phyloP scores from a whole-genome alignment of 1,140 invertebrate genomes.

The Sycobia sp. region DNA sequence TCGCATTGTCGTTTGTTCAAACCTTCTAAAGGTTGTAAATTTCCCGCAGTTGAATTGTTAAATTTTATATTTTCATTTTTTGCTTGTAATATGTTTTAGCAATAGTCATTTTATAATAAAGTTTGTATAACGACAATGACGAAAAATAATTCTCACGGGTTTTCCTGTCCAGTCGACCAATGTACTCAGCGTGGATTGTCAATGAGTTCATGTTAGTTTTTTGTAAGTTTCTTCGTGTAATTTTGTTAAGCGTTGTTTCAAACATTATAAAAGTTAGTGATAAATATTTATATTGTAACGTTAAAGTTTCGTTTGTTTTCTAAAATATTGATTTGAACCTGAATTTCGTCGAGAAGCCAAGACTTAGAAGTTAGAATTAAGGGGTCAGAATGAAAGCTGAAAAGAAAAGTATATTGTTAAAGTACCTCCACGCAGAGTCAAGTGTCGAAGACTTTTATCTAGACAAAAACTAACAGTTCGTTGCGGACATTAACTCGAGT shows the following conservation, averaged over 20 bases:
- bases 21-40: constrained; percentile 26
- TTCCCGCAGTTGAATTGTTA: neutral
- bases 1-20: constrained; percentile 13
- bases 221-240: constrained; percentile 23
- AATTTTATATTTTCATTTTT: constrained; percentile 12
- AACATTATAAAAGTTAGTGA: constrained; percentile 18
- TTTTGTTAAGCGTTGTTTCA: constrained; percentile 29
- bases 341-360: constrained; percentile 22
- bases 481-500: too few species aligned
- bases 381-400: neutral
- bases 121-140: constrained; percentile 13
- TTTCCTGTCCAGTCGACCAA: constrained; percentile 22
- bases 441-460: constrained; percentile 25
- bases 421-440: constrained; percentile 32
- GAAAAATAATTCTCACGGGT: too few species aligned
- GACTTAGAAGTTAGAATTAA: constrained; percentile 25
- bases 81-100: neutral
- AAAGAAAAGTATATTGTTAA: neutral
- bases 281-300: constrained; percentile 31
- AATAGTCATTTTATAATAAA: constrained; percentile 12
- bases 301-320: constrained; percentile 23
- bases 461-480: constrained; percentile 8
- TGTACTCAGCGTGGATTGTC: constrained; percentile 30
- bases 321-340: constrained; percentile 25
- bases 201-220: constrained; percentile 17